Evolutionary conservation across 1,140 invertebrate species (phyloP).

Genomic region (Pseudomyrmex concolor): DNA sequence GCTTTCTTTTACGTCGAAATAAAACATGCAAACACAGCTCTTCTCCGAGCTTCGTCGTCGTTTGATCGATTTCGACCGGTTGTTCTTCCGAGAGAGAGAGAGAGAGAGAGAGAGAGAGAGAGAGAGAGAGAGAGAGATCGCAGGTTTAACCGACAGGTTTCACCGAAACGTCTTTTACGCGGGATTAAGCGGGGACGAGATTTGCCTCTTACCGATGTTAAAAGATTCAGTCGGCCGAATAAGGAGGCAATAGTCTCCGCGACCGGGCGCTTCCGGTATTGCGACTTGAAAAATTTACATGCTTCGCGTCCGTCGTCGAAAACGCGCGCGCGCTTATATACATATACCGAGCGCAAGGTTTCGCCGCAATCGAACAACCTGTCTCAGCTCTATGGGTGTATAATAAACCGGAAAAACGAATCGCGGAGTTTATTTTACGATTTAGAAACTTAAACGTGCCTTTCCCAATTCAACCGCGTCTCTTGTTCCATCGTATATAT

Average conservation of each 20-base stretch:
- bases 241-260: constrained; percentile 46
- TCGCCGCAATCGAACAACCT: neutral
- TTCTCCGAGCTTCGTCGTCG: constrained; percentile 27
- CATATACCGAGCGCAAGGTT: neutral
- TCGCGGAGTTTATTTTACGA: too few relatives aligned
- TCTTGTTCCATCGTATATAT: too few relatives aligned
- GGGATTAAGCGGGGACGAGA: constrained; percentile 54
- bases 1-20: constrained; percentile 51
- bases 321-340: neutral
- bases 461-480: too few relatives aligned
- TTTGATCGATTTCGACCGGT: constrained; percentile 45
- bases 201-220: constrained; percentile 54
- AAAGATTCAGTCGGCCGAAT: constrained; percentile 53
- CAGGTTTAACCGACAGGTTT: neutral
- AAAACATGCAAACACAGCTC: constrained; percentile 35
- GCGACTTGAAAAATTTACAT: constrained; percentile 43
- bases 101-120: neutral
- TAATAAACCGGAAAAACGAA: too few relatives aligned
- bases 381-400: neutral
- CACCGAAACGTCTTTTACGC: constrained; percentile 37
- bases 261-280: constrained; percentile 41
- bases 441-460: too few relatives aligned
- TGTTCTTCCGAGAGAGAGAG: neutral
- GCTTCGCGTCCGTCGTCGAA: constrained; percentile 2
- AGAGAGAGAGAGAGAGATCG: neutral